Conservation (phyloP, 2,113 vertebrate species). For the Centropristis striata region DNA sequence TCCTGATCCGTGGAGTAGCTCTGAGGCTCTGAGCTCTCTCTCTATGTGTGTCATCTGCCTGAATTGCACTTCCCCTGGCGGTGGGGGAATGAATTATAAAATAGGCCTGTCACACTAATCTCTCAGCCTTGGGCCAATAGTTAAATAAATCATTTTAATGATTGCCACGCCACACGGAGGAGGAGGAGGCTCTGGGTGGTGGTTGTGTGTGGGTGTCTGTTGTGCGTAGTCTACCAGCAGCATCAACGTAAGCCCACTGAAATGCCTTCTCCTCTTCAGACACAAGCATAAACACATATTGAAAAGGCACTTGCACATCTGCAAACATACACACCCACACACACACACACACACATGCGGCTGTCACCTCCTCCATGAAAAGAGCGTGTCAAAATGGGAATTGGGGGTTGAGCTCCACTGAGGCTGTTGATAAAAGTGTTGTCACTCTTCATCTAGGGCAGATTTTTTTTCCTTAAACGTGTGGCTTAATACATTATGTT, state of each 20-base stretch:
- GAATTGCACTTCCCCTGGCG: slow-evolving; percentile 79
- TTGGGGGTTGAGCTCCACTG: slow-evolving; percentile 59
- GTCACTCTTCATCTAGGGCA: slow-evolving; percentile 50
- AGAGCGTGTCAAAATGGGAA: slow-evolving; percentile 60
- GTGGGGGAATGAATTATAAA: slow-evolving; percentile 85
- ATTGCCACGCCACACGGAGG: slow-evolving; percentile 78
- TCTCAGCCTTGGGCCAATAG: slow-evolving; percentile 82
- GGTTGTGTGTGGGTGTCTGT: slow-evolving; percentile 67
- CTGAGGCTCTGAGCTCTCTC: slow-evolving; percentile 63
- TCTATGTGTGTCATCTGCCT: slow-evolving; percentile 79
- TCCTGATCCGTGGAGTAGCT: slow-evolving; percentile 62
- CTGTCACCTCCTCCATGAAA: slow-evolving; percentile 63
- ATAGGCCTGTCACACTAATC: slow-evolving; percentile 84
- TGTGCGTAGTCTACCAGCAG: slow-evolving; percentile 63
- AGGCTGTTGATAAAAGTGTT: slow-evolving; percentile 70
- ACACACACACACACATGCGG: too few species aligned
- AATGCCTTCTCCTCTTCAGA: slow-evolving; percentile 62
- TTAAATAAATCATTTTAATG: slow-evolving; percentile 87
- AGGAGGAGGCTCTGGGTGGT: slow-evolving; percentile 69
- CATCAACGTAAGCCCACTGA: slow-evolving; percentile 43
- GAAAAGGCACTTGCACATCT: slow-evolving; percentile 41
- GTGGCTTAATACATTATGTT: slow-evolving; percentile 47
- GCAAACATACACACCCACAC: slow-evolving; percentile 40
- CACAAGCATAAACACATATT: slow-evolving; percentile 67
- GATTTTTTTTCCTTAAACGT: slow-evolving; percentile 14